Evolutionary conservation across 2,888 invertebrate species (phyloP).

Genomic region (Drosophila pseudotakahashii): DNA sequence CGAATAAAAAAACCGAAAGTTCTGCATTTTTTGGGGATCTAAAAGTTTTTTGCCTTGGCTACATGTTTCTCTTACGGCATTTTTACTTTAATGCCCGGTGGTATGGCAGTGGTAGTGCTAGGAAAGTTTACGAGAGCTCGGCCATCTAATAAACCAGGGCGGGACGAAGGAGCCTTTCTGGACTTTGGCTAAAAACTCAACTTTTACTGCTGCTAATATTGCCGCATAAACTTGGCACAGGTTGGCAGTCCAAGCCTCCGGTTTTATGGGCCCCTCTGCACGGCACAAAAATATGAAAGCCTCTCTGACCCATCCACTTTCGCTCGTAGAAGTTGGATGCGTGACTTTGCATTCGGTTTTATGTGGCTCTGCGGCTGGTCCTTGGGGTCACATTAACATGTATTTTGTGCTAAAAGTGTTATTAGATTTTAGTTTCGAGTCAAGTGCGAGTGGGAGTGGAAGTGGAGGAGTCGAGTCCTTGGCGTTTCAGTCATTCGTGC

Average conservation of each 20-base stretch:
- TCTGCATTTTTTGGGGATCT: conserved; percentile 47
- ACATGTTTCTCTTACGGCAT: conserved; percentile 42
- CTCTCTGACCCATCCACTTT: conserved; percentile 17
- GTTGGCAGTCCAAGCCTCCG: conserved; percentile 49
- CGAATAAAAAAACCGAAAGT: conserved; percentile 13
- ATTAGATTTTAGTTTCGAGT: conserved; percentile 80
- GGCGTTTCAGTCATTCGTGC: conserved; percentile 53
- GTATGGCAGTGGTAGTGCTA: conserved; percentile 52
- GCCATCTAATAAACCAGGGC: conserved; percentile 72
- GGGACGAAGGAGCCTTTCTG: conserved; percentile 46
- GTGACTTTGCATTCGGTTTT: conserved; percentile 66
- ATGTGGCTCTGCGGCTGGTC: conserved; percentile 46
- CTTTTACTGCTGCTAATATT: conserved; percentile 76
- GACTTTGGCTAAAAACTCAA: conserved; percentile 62
- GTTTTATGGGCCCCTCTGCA: conserved; percentile 38
- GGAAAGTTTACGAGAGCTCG: conserved; percentile 66
- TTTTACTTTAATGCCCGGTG: conserved; percentile 71
- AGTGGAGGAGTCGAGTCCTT: conserved; percentile 8
- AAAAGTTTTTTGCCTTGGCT: conserved; percentile 57
- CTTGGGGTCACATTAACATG: conserved; percentile 78
- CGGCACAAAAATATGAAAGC: conserved; percentile 46
- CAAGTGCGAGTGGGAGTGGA: conserved; percentile 54
- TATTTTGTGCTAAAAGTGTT: conserved; percentile 81
- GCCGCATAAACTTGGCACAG: conserved; percentile 71
- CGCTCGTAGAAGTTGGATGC: conserved; percentile 39